phyloP scores from a whole-genome alignment of 1,140 invertebrate genomes.

The Probaryconus sp. region DNA sequence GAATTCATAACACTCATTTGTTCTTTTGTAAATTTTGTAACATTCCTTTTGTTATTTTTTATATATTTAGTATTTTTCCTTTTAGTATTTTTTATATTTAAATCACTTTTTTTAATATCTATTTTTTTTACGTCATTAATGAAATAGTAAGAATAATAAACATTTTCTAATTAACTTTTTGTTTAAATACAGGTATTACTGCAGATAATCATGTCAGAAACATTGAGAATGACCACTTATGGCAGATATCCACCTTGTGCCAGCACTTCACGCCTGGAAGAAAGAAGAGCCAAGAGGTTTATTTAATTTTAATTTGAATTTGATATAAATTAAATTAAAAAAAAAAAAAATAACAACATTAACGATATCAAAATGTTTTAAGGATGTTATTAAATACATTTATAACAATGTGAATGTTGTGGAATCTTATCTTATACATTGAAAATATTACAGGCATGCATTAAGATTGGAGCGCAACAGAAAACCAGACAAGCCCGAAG shows the following conservation, averaged over 20 bases:
- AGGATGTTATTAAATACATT: not conserved
- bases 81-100: too few species aligned
- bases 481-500: constrained; percentile 91
- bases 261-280: constrained; percentile 83
- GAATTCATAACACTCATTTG: too few species aligned
- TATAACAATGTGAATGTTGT: not conserved
- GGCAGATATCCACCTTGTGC: constrained; percentile 87
- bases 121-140: too few species aligned
- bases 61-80: too few species aligned
- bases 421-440: not conserved
- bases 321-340: constrained; percentile 8
- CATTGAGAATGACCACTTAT: constrained; percentile 79
- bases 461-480: constrained; percentile 82
- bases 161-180: too few species aligned
- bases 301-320: constrained; percentile 4
- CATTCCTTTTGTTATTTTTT: too few species aligned
- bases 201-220: constrained; percentile 77
- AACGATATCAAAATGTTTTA: not conserved
- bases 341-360: not conserved
- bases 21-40: too few species aligned
- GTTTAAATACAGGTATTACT: too few species aligned
- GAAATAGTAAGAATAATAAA: too few species aligned
- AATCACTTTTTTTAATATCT: too few species aligned
- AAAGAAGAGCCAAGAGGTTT: constrained; percentile 82
- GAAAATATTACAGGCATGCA: constrained; percentile 61